Evolutionary conservation across 2,113 vertebrate species (phyloP), one percentile per base, ranked within the genome.

Genomic region (Lepidothrix coronata): DNA sequence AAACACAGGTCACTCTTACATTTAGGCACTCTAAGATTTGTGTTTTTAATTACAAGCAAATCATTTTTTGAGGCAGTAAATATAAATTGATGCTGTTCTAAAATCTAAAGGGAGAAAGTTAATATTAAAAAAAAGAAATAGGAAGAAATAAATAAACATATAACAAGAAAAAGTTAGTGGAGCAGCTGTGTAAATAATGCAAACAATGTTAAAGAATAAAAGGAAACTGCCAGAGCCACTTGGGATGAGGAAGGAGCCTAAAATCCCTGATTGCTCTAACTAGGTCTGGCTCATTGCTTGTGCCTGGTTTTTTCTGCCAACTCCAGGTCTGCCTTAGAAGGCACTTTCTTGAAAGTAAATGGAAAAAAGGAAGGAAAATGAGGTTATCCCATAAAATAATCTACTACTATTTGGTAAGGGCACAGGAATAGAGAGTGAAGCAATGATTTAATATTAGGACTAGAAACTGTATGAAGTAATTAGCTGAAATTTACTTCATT

Each of bases 121-220:
- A 87, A 65, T 72, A 57, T 24, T 41, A 5, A 30, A 52, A 84
- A 84, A 75, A 31, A 91, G 95, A 94, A 70, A 11, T 44, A 73
- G 81, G 71, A 85, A 94, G 55, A 96, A 97, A 97, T 80, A 96
- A 92, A 80, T 76, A 94, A 86, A 63, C 63, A 83, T 46, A 31
- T 55, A 87, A 67, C 6, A 57, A 93, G 78, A 97, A 97, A 96
- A 93, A 76, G 51, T 61, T 49, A 65, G 78, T 55, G 92, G 81
- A 96, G 76, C 97, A 98, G 97, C 97, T 98, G 96, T 97, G 95
- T 97, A 97, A 98, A 98, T 97, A 97, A 80, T 49, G 27, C 1
- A 68, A 94, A 92, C 90, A 80, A 88, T 76, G 65, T 94, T 94
- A 94, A 96, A 96, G 95, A 97, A 95, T 96, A 83, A 95, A 97